Evolutionary conservation across 1,140 invertebrate species (phyloP).

Genomic region (Oryctes rhinoceros): DNA sequence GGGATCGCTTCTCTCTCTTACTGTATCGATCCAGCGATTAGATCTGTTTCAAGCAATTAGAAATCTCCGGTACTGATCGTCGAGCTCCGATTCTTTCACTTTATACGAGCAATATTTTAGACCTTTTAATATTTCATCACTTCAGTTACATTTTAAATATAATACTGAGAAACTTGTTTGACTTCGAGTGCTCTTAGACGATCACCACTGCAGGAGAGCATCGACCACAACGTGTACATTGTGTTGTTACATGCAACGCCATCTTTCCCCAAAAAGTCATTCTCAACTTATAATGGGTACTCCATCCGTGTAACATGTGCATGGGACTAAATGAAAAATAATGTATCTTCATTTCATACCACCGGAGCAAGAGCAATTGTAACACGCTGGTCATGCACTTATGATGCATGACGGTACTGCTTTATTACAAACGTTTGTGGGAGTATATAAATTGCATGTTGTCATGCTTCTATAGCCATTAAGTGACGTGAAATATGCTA

Average conservation of each 20-base stretch:
- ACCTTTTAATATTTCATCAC: too few species aligned
- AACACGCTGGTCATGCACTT: not conserved
- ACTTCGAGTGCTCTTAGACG: too few species aligned
- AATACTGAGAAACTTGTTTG: too few species aligned
- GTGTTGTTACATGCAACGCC: too few species aligned
- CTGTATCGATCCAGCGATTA: not conserved
- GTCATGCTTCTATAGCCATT: slow-evolving; percentile 20
- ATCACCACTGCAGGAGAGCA: too few species aligned
- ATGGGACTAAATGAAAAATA: not conserved
- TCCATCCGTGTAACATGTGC: not conserved
- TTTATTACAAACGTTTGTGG: slow-evolving; percentile 16
- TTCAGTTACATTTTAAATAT: too few species aligned
- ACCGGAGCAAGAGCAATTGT: slow-evolving; percentile 12
- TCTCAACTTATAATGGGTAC: not conserved
- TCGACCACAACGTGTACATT: too few species aligned
- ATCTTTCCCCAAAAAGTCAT: too few species aligned
- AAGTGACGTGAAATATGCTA: not conserved
- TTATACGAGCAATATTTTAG: too few species aligned
- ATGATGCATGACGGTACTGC: slow-evolving; percentile 4
- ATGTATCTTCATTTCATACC: not conserved
- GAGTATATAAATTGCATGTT: slow-evolving; percentile 21
- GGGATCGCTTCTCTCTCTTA: not conserved
- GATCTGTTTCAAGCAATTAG: not conserved
- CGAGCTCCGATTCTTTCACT: too few species aligned
- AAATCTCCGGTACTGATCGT: too few species aligned